Evolutionary conservation across 1,140 invertebrate species (phyloP).

Genomic region (Drosophila arizonae): DNA sequence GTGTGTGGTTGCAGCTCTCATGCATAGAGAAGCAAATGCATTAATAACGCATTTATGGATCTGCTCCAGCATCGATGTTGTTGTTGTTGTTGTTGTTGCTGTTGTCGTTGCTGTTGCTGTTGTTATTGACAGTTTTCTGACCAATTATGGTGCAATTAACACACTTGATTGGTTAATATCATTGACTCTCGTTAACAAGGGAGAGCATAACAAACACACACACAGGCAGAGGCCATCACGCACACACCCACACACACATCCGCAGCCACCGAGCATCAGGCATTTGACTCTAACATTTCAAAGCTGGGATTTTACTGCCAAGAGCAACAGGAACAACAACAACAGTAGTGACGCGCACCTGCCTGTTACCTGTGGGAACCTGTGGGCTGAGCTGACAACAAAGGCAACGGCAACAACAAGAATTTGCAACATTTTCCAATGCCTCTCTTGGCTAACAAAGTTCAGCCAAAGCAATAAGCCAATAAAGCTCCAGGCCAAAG

Average conservation of each 20-base stretch:
- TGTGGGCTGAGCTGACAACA: not conserved
- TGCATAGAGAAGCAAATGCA: conserved; percentile 50
- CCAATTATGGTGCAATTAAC: conserved; percentile 81
- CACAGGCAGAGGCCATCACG: not conserved
- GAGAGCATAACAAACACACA: conserved; percentile 5
- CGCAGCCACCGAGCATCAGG: not conserved
- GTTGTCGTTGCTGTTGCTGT: conserved; percentile 16
- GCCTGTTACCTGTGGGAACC: too few relatives aligned
- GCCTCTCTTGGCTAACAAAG: conserved; percentile 34
- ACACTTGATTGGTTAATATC: conserved; percentile 72
- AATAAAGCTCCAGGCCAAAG: conserved; percentile 50
- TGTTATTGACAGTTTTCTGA: conserved; percentile 64
- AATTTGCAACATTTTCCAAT: conserved; percentile 17
- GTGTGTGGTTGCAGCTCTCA: conserved; percentile 44
- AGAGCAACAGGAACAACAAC: not conserved
- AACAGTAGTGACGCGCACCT: too few relatives aligned
- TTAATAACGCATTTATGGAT: conserved; percentile 70
- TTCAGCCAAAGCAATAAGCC: conserved; percentile 57
- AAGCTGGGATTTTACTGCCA: conserved; percentile 29
- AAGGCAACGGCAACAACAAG: conserved; percentile 7
- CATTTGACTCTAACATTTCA: conserved; percentile 55
- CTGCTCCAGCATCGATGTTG: conserved; percentile 11
- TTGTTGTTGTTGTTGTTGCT: not conserved
- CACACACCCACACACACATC: not conserved
- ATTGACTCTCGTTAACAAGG: conserved; percentile 51